Evolutionary conservation across 2,888 invertebrate genomes (phyloP).

Genomic region (Tenodera sinensis): DNA sequence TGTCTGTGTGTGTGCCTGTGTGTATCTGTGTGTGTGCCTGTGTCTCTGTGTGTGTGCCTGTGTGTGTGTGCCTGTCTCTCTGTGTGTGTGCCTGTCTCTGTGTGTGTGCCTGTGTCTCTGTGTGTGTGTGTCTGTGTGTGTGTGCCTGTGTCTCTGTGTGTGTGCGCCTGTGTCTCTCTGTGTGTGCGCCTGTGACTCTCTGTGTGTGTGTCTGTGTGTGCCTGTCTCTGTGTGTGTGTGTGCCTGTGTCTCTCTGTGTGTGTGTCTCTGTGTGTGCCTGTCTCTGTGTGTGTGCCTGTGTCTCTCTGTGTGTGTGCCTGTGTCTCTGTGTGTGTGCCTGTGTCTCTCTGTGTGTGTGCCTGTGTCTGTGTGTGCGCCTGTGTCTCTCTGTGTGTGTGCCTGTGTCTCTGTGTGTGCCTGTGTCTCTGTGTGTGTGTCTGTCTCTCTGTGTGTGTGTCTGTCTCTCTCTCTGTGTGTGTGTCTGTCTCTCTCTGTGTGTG

Average conservation of each 20-base stretch:
- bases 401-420: not conserved
- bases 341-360: not conserved
- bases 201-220: too few relatives aligned
- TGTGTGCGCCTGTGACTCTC: too few relatives aligned
- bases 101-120: too few relatives aligned
- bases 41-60: not conserved
- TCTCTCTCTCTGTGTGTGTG: not conserved
- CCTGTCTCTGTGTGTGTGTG: not conserved
- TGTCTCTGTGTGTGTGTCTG: not conserved
- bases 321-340: not conserved
- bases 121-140: not conserved
- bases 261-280: not conserved
- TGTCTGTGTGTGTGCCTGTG: too few relatives aligned
- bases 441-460: not conserved
- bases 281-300: not conserved
- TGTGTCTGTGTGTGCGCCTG: too few relatives aligned
- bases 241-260: not conserved
- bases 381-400: not conserved
- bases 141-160: not conserved
- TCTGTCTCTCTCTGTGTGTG: not conserved
- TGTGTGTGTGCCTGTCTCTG: too few relatives aligned
- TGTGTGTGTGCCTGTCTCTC: too few relatives aligned
- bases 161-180: too few relatives aligned
- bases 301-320: not conserved
- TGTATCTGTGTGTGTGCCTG: not conserved